Evolutionary conservation across 53 echinoderm and acorn worm genomes (phyloP).

Genomic region (Glandiceps talaboti): DNA sequence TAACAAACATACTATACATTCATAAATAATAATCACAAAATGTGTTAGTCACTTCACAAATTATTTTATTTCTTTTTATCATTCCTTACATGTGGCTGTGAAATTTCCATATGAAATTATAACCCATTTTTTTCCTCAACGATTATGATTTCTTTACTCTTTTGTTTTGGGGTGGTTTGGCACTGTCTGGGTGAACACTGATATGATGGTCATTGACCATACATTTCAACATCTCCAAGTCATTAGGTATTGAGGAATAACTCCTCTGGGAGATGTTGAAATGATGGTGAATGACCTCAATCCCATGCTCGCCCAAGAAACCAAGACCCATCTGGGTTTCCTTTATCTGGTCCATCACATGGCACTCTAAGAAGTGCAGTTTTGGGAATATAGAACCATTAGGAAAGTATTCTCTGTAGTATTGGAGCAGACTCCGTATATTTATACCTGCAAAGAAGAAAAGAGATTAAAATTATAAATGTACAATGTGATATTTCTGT

Average conservation of each 20-base stretch:
- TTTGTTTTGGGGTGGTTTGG: neutral
- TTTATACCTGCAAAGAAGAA: neutral
- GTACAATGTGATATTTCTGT: neutral
- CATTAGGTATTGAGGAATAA: neutral
- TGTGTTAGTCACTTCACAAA: too few species aligned
- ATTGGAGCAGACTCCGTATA: neutral
- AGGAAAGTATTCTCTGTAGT: neutral
- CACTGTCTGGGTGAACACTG: neutral
- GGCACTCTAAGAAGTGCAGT: neutral
- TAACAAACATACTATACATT: too few species aligned
- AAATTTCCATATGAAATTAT: too few species aligned
- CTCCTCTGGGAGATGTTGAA: neutral
- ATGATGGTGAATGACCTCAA: neutral
- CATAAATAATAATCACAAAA: too few species aligned
- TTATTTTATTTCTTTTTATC: too few species aligned
- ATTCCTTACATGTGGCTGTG: too few species aligned
- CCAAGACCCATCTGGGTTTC: neutral
- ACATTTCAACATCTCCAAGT: neutral
- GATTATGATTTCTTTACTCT: too few species aligned
- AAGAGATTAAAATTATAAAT: neutral
- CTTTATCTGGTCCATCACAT: neutral
- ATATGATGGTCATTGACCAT: neutral
- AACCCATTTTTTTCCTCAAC: too few species aligned
- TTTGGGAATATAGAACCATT: neutral
- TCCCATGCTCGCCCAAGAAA: neutral